Base-by-base conservation (phyloP, 2,797 vertebrate genomes). In the Sternarchorhynchus goeldii region DNA sequence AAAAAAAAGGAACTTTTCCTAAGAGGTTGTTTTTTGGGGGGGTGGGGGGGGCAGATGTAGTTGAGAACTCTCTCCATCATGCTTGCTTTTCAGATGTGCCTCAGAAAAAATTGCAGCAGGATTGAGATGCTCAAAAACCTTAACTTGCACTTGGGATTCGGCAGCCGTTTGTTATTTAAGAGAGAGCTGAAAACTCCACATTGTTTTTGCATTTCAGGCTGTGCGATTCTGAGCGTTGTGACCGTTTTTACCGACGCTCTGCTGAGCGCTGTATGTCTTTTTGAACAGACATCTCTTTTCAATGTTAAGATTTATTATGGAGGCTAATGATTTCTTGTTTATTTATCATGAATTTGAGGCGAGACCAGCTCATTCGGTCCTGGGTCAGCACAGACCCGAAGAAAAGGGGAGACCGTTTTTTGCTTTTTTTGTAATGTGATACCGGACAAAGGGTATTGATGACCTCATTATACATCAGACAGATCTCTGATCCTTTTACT, bases 161-260 rank as follows among this genome's bases (percentile, higher is more conserved):
- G 90, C 91, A 90, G 88, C 91, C 92, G 90, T 94, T 91, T 95
- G 93, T 92, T 95, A 95, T 95, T 95, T 96, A 94, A 95, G 68
- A 93, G 89, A 90, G 90, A 90, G 80, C 68, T 93, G 91, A 92
- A 86, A 90, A 84, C 88, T 90, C 87, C 57, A 82, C 74, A 63
- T 56, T 50, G 62, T 73, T 74, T 83, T 88, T 88, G 86, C 90
- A 90, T 92, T 89, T 90, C 91, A 50, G 92, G 90, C 90, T 82
- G 88, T 92, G 93, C 93, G 89, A 91, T 92, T 92, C 92, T 91
- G 91, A 93, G 91, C 93, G 91, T 91, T 88, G 88, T 85, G 89
- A 91, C 93, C 90, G 91, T 91, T 94, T 94, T 91, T 88, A 74
- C 93, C 91, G 85, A 89, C 90, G 76, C 93, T 83, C 3, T 12